Conservation (phyloP, 2,888 invertebrate species). For the Gnatocerus cornutus region DNA sequence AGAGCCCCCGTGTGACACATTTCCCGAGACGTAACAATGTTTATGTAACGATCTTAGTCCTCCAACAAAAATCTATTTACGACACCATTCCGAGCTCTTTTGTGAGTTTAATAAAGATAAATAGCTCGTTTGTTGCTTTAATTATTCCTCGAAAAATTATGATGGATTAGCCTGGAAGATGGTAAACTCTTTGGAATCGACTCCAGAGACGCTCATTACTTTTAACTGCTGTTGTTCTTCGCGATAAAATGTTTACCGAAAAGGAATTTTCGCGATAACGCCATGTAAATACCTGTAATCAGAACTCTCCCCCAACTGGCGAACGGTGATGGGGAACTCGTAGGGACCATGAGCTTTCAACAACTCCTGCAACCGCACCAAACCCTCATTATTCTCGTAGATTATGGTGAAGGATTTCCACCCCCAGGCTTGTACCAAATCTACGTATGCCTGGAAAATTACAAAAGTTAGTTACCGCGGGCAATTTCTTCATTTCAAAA, state of each 20-base stretch:
- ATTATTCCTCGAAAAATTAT: conserved; percentile 37
- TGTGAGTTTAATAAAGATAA: conserved; percentile 38
- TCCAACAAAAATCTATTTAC: conserved; percentile 22
- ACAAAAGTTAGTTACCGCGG: conserved; percentile 5
- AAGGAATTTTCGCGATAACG: no score
- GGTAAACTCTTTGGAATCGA: background rate
- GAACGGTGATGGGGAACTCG: conserved; percentile 87
- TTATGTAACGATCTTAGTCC: conserved; percentile 27
- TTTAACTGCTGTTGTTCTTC: conserved; percentile 6
- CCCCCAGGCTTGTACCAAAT: conserved; percentile 90
- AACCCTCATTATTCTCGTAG: conserved; percentile 95
- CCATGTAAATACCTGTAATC: conserved; percentile 82
- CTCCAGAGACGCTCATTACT: conserved; percentile 1
- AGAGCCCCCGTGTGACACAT: conserved; percentile 36
- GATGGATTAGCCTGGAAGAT: conserved; percentile 16
- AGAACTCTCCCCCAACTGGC: conserved; percentile 87
- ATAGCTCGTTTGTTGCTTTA: conserved; percentile 24
- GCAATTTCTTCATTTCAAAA: background rate
- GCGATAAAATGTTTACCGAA: conserved; percentile 3
- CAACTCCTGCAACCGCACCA: conserved; percentile 89
- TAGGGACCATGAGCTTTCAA: conserved; percentile 91
- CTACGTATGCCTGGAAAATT: conserved; percentile 85
- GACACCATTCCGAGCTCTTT: conserved; percentile 2
- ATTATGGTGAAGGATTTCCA: conserved; percentile 98
- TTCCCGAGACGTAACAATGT: conserved; percentile 18